Base-by-base conservation (phyloP, 1,140 invertebrate genomes). In the Drosophila watanabei region DNA sequence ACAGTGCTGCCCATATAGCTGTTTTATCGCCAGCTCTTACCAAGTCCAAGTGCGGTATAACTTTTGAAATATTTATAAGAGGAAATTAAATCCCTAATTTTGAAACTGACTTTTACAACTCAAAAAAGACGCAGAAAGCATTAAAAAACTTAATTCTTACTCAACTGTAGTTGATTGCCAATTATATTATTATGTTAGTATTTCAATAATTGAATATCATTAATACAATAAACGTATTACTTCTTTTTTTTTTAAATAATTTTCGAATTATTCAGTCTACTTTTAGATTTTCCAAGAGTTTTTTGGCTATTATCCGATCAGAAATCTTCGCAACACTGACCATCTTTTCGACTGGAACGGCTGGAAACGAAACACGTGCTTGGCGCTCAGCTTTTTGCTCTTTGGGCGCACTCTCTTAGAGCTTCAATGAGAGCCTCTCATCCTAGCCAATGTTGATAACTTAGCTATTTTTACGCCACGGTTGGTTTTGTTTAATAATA, bases 371-470 rank as follows among this genome's bases (percentile, higher is more conserved):
- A 37, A 37, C 52, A 37, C 7, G 18, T 56, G 52, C 8, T 24
- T 37, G 52, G 16, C 28, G 49, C 28, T 32, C 49, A 56, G 11
- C 52, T 56, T 37, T 35, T 54, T 11, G 3, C 30, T 52, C 51
- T 13, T 18, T 8, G 30, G 5, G 2, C 10, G 0, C 30, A 11
- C 30, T 52, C 52, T 37, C 18, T 37, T 14, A 37, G 18, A 14
- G 52, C 14, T 24, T 20, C 33, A 56, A 56, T 37, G 11, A 24
- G 14, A 56, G 52, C 33, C 20, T 56, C 52, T 37, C 33, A 24
- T 56, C 14, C 1, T 14, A 24, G 24, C 13, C 2, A 56, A 5
- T 10, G 33, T 16, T 14, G 33, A 13, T 13, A 35, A 35, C 7
- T 16, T 56, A 10, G 33, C 52, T 14, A 51, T 32, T 51, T 20